Evolutionary conservation across 1,140 invertebrate species (phyloP).

Genomic region (Phthorimaea operculella): DNA sequence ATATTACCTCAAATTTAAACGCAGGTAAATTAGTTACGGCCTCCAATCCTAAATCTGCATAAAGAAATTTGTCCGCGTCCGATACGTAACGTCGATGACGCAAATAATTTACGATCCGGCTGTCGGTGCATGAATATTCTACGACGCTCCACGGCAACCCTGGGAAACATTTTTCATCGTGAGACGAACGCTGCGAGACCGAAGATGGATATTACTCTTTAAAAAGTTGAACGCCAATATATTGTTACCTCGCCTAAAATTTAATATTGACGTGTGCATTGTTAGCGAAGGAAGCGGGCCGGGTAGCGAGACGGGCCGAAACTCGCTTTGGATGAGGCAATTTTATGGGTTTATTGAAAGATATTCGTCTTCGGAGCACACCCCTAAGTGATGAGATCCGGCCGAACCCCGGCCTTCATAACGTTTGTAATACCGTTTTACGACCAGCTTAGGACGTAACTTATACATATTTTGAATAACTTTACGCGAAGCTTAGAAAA

Average conservation of each 20-base stretch:
- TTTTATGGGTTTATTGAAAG: constrained; percentile 46
- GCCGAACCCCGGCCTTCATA: constrained; percentile 50
- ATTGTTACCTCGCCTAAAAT: constrained; percentile 50
- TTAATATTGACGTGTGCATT: constrained; percentile 51
- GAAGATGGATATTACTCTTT: constrained; percentile 48
- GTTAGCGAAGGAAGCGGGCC: constrained; percentile 29
- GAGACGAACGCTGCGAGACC: constrained; percentile 35
- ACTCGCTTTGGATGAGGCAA: constrained; percentile 32
- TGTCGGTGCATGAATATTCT: constrained; percentile 56
- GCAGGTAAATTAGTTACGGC: no score
- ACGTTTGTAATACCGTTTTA: constrained; percentile 62
- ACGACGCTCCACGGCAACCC: constrained; percentile 40
- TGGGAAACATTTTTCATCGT: constrained; percentile 55
- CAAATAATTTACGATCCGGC: constrained; percentile 55
- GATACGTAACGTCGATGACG: constrained; percentile 32
- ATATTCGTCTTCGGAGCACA: constrained; percentile 32
- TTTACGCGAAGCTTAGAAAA: constrained; percentile 51
- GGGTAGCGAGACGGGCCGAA: constrained; percentile 20
- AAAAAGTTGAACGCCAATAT: constrained; percentile 53
- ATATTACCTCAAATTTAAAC: no score
- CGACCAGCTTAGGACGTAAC: constrained; percentile 56
- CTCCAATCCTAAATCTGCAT: background rate
- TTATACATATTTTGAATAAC: constrained; percentile 63
- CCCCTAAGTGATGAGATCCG: constrained; percentile 55
- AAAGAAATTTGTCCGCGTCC: constrained; percentile 40